Percentiles rank a stretch among this genome's conserved stretches.
These are phyloP conservation scores for Paracanthobrama guichenoti DNA, from an alignment of 2,113 vertebrate species.

Conservation along the genomic window DNA sequence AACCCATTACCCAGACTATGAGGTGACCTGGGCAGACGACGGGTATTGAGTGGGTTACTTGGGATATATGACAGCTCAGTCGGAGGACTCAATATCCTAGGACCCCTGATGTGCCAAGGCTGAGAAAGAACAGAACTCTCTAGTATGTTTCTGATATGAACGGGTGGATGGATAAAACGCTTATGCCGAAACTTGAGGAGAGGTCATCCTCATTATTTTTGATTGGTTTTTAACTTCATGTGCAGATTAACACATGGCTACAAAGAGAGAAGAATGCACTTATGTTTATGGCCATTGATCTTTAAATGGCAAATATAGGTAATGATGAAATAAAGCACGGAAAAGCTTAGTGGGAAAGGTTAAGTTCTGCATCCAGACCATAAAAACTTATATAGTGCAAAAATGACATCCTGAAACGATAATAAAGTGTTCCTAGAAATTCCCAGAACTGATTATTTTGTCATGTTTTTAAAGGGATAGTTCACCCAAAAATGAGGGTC, in stretches of 20 bases:
- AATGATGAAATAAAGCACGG: not conserved
- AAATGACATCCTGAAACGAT: not conserved
- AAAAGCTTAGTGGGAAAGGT: not conserved
- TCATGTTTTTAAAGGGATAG: not conserved
- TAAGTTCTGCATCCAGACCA: not conserved
- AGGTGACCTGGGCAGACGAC: slow-evolving; percentile 91
- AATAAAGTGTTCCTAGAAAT: not conserved
- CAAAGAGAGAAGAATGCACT: not conserved
- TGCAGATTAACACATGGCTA: not conserved
- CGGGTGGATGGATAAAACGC: not conserved
- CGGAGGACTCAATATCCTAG: not conserved
- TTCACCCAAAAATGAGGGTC: too few species aligned
- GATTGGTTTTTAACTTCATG: not conserved
- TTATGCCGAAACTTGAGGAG: not conserved
- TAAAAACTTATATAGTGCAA: not conserved
- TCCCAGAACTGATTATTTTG: not conserved
- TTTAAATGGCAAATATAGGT: not conserved
- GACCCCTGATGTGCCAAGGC: slow-evolving; percentile 10
- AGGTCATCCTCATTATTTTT: not conserved
- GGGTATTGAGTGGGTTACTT: slow-evolving; percentile 80
- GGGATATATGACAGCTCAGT: not conserved
- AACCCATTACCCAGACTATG: slow-evolving; percentile 82
- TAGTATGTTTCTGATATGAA: not conserved
- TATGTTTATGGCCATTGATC: not conserved
- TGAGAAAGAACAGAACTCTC: not conserved